These are phyloP conservation scores for Lithodes maja DNA, from an alignment of 2,888 invertebrate species.

Conservation along the genomic window DNA sequence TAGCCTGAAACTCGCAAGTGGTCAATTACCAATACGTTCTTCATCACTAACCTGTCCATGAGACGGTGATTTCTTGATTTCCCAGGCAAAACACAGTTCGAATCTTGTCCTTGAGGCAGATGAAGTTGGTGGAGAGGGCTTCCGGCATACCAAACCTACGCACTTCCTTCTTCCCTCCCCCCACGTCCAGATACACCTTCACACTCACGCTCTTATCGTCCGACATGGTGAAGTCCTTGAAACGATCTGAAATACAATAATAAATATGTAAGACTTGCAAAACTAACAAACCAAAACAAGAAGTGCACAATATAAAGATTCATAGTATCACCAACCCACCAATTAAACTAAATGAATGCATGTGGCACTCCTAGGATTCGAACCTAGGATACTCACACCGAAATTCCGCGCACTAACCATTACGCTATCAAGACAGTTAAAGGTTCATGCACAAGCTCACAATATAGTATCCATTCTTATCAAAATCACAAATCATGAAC, in stretches of 20 bases:
- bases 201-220: slow-evolving; percentile 61
- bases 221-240: slow-evolving; percentile 40
- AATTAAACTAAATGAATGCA: too few species aligned
- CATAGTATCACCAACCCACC: too few species aligned
- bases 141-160: slow-evolving; percentile 64
- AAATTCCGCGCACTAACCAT: too few species aligned
- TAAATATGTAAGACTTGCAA: not conserved
- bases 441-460: too few species aligned
- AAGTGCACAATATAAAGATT: not conserved
- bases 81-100: slow-evolving; percentile 52
- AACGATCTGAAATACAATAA: not conserved
- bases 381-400: too few species aligned
- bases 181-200: slow-evolving; percentile 61
- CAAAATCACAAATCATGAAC: too few species aligned
- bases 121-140: slow-evolving; percentile 63
- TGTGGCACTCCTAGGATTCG: too few species aligned
- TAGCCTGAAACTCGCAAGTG: too few species aligned
- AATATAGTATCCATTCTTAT: too few species aligned
- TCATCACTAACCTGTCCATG: slow-evolving; percentile 54
- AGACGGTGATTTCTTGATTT: slow-evolving; percentile 43
- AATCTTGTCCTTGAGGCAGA: slow-evolving; percentile 61
- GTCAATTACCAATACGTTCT: too few species aligned
- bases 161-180: slow-evolving; percentile 59
- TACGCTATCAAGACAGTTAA: too few species aligned
- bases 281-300: not conserved